Conservation (phyloP, 2,888 invertebrate genomes). For the Andrena dorsata region DNA sequence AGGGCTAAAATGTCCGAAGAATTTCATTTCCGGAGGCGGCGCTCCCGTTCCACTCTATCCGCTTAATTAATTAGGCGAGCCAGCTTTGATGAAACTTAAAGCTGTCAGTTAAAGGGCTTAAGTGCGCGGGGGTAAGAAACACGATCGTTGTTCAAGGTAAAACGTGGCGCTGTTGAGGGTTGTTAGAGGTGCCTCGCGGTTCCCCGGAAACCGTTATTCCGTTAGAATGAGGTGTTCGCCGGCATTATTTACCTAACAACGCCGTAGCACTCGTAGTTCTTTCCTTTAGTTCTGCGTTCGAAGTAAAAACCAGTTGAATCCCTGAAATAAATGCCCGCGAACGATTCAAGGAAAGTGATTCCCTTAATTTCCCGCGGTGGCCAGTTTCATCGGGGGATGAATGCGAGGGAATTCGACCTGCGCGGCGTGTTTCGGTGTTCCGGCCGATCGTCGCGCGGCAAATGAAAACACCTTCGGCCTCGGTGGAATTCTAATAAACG, state of each 20-base stretch:
- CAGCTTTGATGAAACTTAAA: neutral
- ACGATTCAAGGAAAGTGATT: neutral
- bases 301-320: too few relatives aligned
- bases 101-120: neutral
- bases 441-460: neutral
- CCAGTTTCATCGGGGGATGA: neutral
- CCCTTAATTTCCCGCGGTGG: constrained; percentile 8
- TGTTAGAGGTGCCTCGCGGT: too few relatives aligned
- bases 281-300: too few relatives aligned
- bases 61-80: constrained; percentile 15
- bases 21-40: constrained; percentile 46
- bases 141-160: neutral
- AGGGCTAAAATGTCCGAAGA: constrained; percentile 43
- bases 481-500: constrained; percentile 52
- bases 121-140: neutral
- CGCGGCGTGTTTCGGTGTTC: neutral
- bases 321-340: too few relatives aligned
- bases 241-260: too few relatives aligned
- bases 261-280: too few relatives aligned
- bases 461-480: constrained; percentile 33
- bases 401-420: neutral
- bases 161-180: neutral
- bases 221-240: too few relatives aligned
- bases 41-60: constrained; percentile 8
- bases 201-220: too few relatives aligned